Evolutionary conservation across 2,797 vertebrate genomes (phyloP).

Genomic region (Hemitrygon akajei): DNA sequence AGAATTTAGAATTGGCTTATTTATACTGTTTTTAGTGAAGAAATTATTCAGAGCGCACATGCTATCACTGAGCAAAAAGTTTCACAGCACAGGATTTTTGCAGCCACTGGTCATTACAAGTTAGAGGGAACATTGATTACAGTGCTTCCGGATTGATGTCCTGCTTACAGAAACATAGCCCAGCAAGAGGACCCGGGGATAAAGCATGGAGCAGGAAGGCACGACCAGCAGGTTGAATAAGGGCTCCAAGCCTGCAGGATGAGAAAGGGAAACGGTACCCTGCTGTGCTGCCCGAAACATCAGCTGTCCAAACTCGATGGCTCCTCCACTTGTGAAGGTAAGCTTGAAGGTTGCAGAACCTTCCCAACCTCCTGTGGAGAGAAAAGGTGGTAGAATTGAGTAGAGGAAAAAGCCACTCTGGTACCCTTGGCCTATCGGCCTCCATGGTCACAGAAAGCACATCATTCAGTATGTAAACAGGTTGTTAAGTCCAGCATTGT

Average conservation of each 20-base stretch:
- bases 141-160: not conserved
- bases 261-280: constrained; percentile 58
- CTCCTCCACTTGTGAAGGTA: constrained; percentile 78
- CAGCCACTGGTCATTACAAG: too few relatives aligned
- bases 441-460: too few relatives aligned
- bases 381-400: not conserved
- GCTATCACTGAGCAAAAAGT: too few relatives aligned
- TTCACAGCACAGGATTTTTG: too few relatives aligned
- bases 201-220: not conserved
- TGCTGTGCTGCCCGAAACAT: constrained; percentile 91
- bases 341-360: constrained; percentile 77
- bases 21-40: too few relatives aligned
- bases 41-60: too few relatives aligned
- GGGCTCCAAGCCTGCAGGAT: not conserved
- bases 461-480: too few relatives aligned
- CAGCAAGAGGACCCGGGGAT: not conserved
- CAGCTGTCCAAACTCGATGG: constrained; percentile 90
- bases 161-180: not conserved
- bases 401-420: not conserved
- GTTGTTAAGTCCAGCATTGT: too few relatives aligned
- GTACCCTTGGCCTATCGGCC: too few relatives aligned
- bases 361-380: constrained; percentile 82
- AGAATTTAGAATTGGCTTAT: too few relatives aligned
- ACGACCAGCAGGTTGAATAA: too few relatives aligned
- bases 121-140: not conserved